Conservation (phyloP, 2,797 vertebrate genomes). For the Falco columbarius region DNA sequence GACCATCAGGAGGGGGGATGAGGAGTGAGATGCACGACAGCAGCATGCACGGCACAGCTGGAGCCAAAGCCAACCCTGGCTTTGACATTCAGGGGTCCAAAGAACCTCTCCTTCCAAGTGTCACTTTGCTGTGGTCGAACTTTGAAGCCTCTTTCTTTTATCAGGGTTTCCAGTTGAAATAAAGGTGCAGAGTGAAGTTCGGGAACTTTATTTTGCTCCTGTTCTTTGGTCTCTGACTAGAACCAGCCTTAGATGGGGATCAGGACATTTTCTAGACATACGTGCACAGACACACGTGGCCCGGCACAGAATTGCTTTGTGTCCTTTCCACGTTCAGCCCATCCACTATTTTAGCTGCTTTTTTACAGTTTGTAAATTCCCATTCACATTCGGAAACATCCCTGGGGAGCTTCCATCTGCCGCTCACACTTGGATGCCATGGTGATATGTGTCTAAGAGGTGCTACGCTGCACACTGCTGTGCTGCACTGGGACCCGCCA, state of each 20-base stretch:
- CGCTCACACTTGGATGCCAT: neutral
- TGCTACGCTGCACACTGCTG: rapidly evolving
- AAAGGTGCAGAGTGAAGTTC: neutral
- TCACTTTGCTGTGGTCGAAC: neutral
- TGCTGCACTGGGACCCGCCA: neutral
- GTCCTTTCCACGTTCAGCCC: neutral
- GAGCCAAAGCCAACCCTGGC: neutral
- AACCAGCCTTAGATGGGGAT: neutral
- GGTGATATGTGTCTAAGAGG: neutral
- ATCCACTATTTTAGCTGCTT: neutral
- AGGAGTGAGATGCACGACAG: neutral
- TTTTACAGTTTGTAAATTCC: neutral
- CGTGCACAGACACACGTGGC: no score
- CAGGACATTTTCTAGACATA: neutral
- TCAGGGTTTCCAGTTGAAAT: neutral
- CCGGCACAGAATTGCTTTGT: neutral
- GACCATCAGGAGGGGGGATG: neutral
- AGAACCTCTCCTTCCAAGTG: neutral
- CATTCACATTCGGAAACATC: neutral
- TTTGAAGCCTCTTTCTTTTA: neutral
- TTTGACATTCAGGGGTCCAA: neutral
- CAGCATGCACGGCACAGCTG: neutral
- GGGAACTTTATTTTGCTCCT: neutral
- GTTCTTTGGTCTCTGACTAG: neutral
- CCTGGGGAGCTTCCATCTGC: neutral